Base-by-base conservation (phyloP, 2,113 vertebrate species). In the human (Homo sapiens) region DNA sequence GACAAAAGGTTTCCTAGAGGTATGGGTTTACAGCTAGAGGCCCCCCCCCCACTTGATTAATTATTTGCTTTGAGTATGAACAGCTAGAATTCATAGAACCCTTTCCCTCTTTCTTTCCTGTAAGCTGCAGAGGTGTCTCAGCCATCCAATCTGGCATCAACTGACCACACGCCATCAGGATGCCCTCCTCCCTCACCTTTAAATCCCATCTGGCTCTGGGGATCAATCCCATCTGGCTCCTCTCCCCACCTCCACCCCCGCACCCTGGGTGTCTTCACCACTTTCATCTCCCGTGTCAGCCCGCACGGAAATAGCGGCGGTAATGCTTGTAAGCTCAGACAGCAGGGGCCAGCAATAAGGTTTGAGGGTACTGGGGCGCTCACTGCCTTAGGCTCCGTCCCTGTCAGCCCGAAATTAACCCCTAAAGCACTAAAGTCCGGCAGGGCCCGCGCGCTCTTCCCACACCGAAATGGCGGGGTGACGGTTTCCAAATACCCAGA, bases 401-500 rank as follows among this genome's bases (percentile, higher is more conserved):
- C 23, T 86, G 72, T 55, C 27, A 45, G 72, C 68, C 32, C 43
- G 7, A 66, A 79, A 89, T 96, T 97, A 97, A 97, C 96, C 94
- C 81, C 78, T 88, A 61, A 94, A 68, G 40, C 55, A 76, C 92
- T 95, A 66, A 38, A 80, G 88, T 40, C 95, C 11, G 8, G 9
- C 93, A 59, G 45, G 80, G 57, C 43, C 17, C 11, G 55, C 18
- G 55, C 35, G 35, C 72, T 50, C 66, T 70, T 68, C 38, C 48
- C 55, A 23, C 72, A 55, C 68, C 27, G 87, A 96, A 96, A 96
- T 86, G 97, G 90, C 81, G 79, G 93, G 81, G 94, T 61, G 90
- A 96, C 32, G 76, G 82, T 97, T 97, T 97, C 96, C 78, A 95
- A 97, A 97, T 79, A 94, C 94, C 78, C 95, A 94, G 84, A 84